Percentiles rank a stretch among this genome's conserved stretches.
phyloP scores from a whole-genome alignment of 1,140 invertebrate genomes.

The Tetramorium parvispinum region DNA sequence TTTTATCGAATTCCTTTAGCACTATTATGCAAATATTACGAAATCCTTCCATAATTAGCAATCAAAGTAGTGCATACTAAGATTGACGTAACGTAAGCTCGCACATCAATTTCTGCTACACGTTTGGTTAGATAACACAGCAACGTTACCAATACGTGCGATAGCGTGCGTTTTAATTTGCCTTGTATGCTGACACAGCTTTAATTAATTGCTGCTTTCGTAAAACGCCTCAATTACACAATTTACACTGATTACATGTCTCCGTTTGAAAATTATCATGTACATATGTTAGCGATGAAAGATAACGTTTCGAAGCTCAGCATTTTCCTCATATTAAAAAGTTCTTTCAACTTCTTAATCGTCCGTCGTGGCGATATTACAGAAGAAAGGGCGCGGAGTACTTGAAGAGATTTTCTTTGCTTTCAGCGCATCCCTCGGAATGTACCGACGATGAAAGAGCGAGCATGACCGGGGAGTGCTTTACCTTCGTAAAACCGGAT shows the following conservation, averaged over 20 bases:
- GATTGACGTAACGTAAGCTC: conserved; percentile 2
- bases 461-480: conserved; percentile 38
- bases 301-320: not conserved
- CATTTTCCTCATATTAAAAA: not conserved
- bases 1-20: not conserved
- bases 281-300: not conserved
- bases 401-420: not conserved
- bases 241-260: not conserved
- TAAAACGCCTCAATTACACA: not conserved
- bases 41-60: conserved; percentile 46
- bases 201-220: not conserved
- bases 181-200: not conserved
- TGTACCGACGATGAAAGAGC: conserved; percentile 23
- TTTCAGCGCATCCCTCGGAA: conserved; percentile 38
- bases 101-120: conserved; percentile 7
- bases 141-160: not conserved
- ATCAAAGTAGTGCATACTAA: conserved; percentile 3
- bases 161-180: not conserved
- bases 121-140: not conserved
- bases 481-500: conserved; percentile 34
- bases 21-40: conserved; percentile 50
- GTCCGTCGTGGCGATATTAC: not conserved
- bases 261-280: not conserved
- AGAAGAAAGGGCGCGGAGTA: not conserved
- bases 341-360: not conserved